Evolutionary conservation across 2,888 invertebrate species (phyloP), one percentile per base, ranked within the genome.

Genomic region (Parascotia fuliginaria): DNA sequence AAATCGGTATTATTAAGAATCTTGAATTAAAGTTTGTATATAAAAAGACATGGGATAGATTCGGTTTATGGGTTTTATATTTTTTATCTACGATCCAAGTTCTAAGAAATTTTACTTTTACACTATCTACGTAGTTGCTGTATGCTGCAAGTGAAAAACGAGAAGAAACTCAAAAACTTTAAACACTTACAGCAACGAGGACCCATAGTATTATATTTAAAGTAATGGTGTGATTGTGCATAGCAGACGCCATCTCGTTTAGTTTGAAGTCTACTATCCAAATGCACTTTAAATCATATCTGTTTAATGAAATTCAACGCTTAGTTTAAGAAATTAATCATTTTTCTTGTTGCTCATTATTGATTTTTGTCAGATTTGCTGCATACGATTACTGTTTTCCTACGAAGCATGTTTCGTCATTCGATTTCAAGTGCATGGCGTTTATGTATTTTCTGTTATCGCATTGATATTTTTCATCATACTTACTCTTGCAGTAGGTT

Each of bases 161-260:
- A 0, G 14, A 45, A 39, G 1, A 36, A 31, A 14, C 7, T 15
- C 1, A 31, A 22, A 24, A 1, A 32, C 7, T 7, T 24, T 6
- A 7, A 24, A 4, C 24, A 60, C 66, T 68, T 42, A 67, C 66
- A 9, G 39, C 42, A 16, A 48, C 32, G 22, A 68, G 29, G 13
- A 68, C 31, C 9, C 57, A 12, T 7, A 60, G 36, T 32, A 37
- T 13, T 14, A 56, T 12, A 41, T 44, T 55, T 16, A 58, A 42
- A 36, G 62, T 14, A 11, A 42, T 33, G 9, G 43, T 64, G 28
- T 50, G 37, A 44, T 47, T 54, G 29, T 44, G 32, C 39, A 24
- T 42, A 13, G 31, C 29, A 34, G 42, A 14, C 62, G 41, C 48
- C 68, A 70, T 69, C 31, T 50, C 7, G 19, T 34, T 33, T 0